Percentiles rank a stretch among this genome's conserved stretches.
These are phyloP conservation scores for Neodiprion lecontei DNA, from an alignment of 1,140 invertebrate genomes.

Conservation along the genomic window DNA sequence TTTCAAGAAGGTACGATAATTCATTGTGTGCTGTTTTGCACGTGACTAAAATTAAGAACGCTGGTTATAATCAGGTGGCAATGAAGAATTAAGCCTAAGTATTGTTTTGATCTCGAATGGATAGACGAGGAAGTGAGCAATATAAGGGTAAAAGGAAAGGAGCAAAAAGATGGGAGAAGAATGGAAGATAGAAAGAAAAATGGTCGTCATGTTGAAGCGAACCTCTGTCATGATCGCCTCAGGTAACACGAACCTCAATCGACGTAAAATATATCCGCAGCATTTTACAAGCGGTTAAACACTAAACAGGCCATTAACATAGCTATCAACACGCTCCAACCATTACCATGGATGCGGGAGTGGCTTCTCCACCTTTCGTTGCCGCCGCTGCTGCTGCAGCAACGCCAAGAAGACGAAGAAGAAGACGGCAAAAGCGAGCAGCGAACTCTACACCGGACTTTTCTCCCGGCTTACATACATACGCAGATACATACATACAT, in stretches of 20 bases:
- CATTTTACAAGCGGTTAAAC: slow-evolving; percentile 35
- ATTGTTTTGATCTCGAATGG: too few species aligned
- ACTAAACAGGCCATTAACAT: slow-evolving; percentile 38
- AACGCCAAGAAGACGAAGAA: slow-evolving; percentile 13
- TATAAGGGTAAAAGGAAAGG: too few species aligned
- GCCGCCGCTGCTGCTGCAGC: background rate
- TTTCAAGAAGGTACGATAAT: too few species aligned
- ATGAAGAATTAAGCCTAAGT: too few species aligned
- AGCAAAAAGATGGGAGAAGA: slow-evolving; percentile 1
- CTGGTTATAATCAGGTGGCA: too few species aligned
- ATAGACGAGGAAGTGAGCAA: too few species aligned
- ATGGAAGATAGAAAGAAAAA: slow-evolving; percentile 1
- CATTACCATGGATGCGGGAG: slow-evolving; percentile 28
- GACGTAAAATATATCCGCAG: slow-evolving; percentile 11
- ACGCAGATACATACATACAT: too few species aligned
- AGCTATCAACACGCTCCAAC: slow-evolving; percentile 32
- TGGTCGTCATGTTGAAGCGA: background rate
- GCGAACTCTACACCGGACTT: background rate
- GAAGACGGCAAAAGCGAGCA: background rate
- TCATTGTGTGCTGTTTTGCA: too few species aligned
- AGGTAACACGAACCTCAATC: slow-evolving; percentile 7
- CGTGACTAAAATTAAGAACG: too few species aligned
- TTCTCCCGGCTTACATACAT: too few species aligned
- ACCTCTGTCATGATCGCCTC: background rate
- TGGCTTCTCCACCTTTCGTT: slow-evolving; percentile 28